phyloP scores from a whole-genome alignment of 2,888 invertebrate genomes.

The Lycophotia porphyrea region DNA sequence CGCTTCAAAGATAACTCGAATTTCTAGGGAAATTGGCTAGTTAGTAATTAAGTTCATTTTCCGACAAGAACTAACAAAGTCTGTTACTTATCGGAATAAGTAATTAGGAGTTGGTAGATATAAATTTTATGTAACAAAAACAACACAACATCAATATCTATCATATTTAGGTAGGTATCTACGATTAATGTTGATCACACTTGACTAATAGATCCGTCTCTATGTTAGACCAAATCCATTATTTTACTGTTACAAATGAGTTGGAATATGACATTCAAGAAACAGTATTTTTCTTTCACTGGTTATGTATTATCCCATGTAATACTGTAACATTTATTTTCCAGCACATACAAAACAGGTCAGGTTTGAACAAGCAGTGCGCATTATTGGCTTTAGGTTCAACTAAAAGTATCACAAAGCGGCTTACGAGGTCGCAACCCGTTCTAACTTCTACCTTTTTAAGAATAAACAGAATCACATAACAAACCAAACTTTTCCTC shows the following conservation, averaged over 20 bases:
- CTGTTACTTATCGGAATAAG: constrained; percentile 11
- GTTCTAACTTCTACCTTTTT: constrained; percentile 62
- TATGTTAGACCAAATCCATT: constrained; percentile 8
- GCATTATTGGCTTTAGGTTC: constrained; percentile 59
- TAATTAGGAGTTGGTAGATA: neutral
- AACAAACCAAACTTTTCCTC: constrained; percentile 59
- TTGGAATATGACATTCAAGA: neutral
- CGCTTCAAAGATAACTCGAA: constrained; percentile 38
- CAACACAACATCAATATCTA: neutral
- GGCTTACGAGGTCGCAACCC: constrained; percentile 69
- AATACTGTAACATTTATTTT: constrained; percentile 8
- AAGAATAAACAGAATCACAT: constrained; percentile 69
- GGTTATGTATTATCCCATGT: too few relatives aligned
- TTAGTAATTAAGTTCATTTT: constrained; percentile 27
- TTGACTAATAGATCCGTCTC: neutral
- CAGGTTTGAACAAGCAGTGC: constrained; percentile 52
- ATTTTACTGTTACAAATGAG: constrained; percentile 3
- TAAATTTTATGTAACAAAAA: neutral
- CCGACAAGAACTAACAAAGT: constrained; percentile 20
- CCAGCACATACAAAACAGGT: constrained; percentile 25
- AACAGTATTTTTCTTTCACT: neutral
- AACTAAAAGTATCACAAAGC: constrained; percentile 70
- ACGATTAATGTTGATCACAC: constrained; percentile 16
- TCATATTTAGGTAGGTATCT: neutral
- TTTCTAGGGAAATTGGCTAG: constrained; percentile 30